Conservation (phyloP, 2,888 invertebrate genomes). For the Pimpla rufipes region DNA sequence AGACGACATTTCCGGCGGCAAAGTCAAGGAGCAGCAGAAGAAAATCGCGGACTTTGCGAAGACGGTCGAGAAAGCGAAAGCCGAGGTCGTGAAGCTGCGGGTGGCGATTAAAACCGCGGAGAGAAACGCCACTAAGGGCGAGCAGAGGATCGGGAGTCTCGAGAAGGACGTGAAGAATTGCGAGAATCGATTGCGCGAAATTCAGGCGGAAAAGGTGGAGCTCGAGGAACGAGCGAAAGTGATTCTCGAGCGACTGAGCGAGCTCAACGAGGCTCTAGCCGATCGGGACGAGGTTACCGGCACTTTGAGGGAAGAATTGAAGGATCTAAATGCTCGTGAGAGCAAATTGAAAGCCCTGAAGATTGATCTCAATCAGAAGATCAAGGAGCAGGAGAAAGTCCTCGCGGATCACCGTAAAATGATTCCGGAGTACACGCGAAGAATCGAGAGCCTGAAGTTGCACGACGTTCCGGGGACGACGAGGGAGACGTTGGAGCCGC, state of each 20-base stretch:
- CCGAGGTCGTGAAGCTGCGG: conserved; percentile 89
- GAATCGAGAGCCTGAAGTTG: conserved; percentile 88
- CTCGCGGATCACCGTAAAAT: conserved; percentile 87
- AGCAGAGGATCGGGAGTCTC: conserved; percentile 91
- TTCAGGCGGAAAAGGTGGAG: conserved; percentile 87
- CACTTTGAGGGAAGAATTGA: conserved; percentile 88
- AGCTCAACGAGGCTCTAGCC: conserved; percentile 87
- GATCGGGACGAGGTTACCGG: conserved; percentile 87
- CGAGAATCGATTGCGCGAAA: conserved; percentile 88
- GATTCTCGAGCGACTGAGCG: conserved; percentile 87
- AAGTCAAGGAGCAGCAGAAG: conserved; percentile 90
- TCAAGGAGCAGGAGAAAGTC: conserved; percentile 88
- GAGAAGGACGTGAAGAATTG: conserved; percentile 90
- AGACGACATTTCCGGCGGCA: conserved; percentile 89
- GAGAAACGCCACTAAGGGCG: conserved; percentile 91
- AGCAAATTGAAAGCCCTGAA: conserved; percentile 90
- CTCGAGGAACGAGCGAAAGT: conserved; percentile 87
- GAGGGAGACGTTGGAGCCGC: conserved; percentile 85
- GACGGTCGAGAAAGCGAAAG: conserved; percentile 90
- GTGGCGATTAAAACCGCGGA: conserved; percentile 90
- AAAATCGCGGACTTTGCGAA: conserved; percentile 89
- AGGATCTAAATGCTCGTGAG: conserved; percentile 88
- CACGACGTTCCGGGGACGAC: conserved; percentile 88
- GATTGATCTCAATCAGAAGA: conserved; percentile 91
- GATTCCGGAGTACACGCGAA: conserved; percentile 87